Base-by-base conservation (phyloP, 2,113 vertebrate species). In the Microcebus lehilahytsara region DNA sequence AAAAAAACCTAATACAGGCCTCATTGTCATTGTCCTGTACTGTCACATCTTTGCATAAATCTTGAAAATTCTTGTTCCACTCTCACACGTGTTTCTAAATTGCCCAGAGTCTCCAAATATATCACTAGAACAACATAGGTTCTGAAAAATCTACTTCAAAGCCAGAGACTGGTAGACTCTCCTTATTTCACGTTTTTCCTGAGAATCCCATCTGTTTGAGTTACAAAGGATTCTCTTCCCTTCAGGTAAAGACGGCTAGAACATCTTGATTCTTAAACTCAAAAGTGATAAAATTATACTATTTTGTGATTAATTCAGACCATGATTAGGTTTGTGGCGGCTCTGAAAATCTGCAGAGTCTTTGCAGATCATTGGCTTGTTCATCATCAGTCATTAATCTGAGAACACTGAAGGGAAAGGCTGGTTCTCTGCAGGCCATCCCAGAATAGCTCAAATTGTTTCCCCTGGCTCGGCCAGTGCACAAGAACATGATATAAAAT, bases 381-480 rank as follows among this genome's bases (percentile, higher is more conserved):
- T 89, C 84, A 25, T 93, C 56, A 19, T 74, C 16, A 34, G 69
- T n/a, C 79, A 69, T 62, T 78, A 87, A 67, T 90, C 88, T 92
- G 93, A 84, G 91, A 92, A 84, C 56, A 62, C 40, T 19, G 67
- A 85, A 67, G n/a, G 69, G 40, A 74, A 94, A 95, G 96, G 95
- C 69, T 89, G 95, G 66, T 89, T 96, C 78, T 96, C 89, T 95
- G 75, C 69, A 93, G 85, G n/a, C 93, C 79, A 13, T 78, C 95
- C 94, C 96, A 95, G 98, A 98, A 95, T 91, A 98, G 96, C 58
- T 60, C 95, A 49, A 7, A 8, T 78, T 71, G 71, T 90, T 97
- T 95, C 85, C 89, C 95, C 86, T 89, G 95, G 95, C 69, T 95
- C 96, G 60, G 37, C 78, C 40, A 74, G 2, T 64, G 66, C 83